phyloP scores from a whole-genome alignment of 2,797 vertebrate genomes.

The Gadopsis bispinosus region DNA sequence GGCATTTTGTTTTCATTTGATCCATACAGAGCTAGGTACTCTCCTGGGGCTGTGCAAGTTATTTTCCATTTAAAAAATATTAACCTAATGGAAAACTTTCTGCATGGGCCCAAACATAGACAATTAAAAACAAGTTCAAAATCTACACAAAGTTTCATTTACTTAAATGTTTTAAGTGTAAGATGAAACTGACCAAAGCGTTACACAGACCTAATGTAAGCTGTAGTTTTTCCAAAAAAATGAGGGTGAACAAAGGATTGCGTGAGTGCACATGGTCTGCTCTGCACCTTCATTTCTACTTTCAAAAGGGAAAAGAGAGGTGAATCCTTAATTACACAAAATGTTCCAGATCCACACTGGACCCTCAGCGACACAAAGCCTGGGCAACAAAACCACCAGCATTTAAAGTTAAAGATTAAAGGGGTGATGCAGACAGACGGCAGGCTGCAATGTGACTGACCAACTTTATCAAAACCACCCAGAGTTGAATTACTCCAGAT shows the following conservation, averaged over 20 bases:
- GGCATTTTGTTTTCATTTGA: neutral
- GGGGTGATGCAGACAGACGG: conserved; percentile 49
- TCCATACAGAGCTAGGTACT: neutral
- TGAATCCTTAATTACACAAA: conserved; percentile 30
- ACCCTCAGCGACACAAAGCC: conserved; percentile 27
- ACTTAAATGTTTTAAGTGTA: neutral
- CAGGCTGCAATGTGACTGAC: conserved; percentile 47
- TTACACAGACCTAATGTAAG: neutral
- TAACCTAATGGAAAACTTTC: neutral
- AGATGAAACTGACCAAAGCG: neutral
- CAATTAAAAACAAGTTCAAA: neutral
- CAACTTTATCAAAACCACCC: conserved; percentile 58
- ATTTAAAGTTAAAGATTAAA: conserved; percentile 38
- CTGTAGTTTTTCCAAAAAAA: neutral
- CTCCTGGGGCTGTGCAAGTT: neutral
- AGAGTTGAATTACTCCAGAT: conserved; percentile 53
- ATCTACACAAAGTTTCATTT: conserved; percentile 7
- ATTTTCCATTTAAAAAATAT: neutral
- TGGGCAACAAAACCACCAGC: conserved; percentile 21
- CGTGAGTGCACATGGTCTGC: neutral
- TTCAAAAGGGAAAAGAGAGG: conserved; percentile 12
- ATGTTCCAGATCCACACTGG: conserved; percentile 29
- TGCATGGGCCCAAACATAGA: conserved; percentile 1
- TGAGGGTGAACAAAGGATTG: neutral
- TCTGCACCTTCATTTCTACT: conserved; percentile 6